These are phyloP conservation scores for Anableps anableps DNA, from an alignment of 2,797 vertebrate genomes.

Conservation along the genomic window DNA sequence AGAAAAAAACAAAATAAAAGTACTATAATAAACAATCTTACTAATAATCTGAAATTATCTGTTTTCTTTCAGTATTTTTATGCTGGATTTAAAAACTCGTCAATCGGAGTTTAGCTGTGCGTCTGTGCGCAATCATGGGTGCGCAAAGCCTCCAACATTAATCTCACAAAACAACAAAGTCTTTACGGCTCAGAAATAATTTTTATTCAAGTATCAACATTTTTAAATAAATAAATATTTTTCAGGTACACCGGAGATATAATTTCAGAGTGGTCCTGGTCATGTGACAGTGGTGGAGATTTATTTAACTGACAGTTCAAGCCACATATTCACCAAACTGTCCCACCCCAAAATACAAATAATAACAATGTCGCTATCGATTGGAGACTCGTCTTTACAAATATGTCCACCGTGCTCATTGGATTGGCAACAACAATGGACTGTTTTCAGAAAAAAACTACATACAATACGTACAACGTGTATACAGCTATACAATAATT, in stretches of 20 bases:
- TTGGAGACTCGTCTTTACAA: constrained; percentile 64
- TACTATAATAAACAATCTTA: background rate
- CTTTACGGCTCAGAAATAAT: constrained; percentile 79
- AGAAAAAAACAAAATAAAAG: background rate
- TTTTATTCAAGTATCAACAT: constrained; percentile 84
- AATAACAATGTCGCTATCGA: constrained; percentile 69
- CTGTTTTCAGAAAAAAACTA: constrained; percentile 83
- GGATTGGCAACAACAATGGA: constrained; percentile 71
- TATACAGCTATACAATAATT: constrained; percentile 84
- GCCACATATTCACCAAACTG: constrained; percentile 70
- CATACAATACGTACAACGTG: constrained; percentile 84
- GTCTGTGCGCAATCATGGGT: constrained; percentile 41
- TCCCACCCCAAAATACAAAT: constrained; percentile 61
- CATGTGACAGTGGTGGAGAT: constrained; percentile 58
- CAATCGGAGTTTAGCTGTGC: constrained; percentile 12
- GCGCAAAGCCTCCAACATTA: constrained; percentile 49
- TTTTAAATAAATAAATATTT: constrained; percentile 99
- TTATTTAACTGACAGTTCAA: constrained; percentile 67
- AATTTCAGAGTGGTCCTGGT: constrained; percentile 74
- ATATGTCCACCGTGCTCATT: constrained; percentile 65
- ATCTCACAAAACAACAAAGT: constrained; percentile 52
- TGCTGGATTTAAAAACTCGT: background rate
- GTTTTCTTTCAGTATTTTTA: background rate
- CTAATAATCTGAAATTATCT: background rate
- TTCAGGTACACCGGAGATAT: constrained; percentile 85